Conservation (phyloP, 2,888 invertebrate species). For the Odontocerum albicorne region DNA sequence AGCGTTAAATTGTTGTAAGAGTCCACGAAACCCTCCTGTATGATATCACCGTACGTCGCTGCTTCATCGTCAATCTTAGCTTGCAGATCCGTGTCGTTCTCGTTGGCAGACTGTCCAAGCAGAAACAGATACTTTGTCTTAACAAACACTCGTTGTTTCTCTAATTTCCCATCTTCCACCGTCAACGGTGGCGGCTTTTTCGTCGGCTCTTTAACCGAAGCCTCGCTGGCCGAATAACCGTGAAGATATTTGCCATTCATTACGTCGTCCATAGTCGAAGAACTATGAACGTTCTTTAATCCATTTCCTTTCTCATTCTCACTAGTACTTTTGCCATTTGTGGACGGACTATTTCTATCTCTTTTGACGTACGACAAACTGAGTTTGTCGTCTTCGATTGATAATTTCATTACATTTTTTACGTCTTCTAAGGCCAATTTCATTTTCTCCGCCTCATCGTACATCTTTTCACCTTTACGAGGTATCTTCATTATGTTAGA, state of each 20-base stretch:
- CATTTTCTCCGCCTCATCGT: conserved; percentile 38
- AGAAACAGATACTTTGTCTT: conserved; percentile 45
- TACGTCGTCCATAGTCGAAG: conserved; percentile 1
- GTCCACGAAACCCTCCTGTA: conserved; percentile 82
- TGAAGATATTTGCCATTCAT: conserved; percentile 2
- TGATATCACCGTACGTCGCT: conserved; percentile 69
- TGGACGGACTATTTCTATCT: conserved; percentile 6
- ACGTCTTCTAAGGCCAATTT: conserved; percentile 22
- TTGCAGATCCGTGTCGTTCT: conserved; percentile 60
- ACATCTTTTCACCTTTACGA: conserved; percentile 43
- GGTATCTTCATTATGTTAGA: conserved; percentile 55
- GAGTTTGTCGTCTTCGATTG: conserved; percentile 24
- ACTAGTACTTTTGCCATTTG: no score
- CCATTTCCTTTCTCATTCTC: no score
- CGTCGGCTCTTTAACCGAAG: no score
- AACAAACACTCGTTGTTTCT: no score
- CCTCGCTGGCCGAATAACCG: conserved; percentile 3
- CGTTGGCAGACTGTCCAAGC: conserved; percentile 63
- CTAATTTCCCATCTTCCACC: no score
- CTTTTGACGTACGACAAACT: conserved; percentile 10
- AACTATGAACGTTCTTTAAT: neutral
- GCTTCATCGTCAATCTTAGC: conserved; percentile 67
- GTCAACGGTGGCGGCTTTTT: neutral
- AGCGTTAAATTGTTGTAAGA: conserved; percentile 85
- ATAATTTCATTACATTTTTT: conserved; percentile 22